Evolutionary conservation across 1,140 invertebrate species (phyloP).

Genomic region (Coptotermes formosanus): DNA sequence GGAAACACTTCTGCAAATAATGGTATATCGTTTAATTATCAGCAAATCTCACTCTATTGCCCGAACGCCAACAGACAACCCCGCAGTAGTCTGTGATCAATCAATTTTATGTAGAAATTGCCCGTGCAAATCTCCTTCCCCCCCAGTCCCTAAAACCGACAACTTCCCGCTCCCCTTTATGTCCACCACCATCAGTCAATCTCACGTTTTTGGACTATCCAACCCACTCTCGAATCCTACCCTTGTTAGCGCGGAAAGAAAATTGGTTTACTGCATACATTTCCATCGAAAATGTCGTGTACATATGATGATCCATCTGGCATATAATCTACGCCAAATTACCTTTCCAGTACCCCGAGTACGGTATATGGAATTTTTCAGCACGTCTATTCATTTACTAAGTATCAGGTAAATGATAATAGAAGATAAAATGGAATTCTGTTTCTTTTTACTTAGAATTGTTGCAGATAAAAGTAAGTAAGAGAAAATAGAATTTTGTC

Average conservation of each 20-base stretch:
- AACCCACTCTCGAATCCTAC: no score
- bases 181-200: background rate
- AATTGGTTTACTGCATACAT: background rate
- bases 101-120: background rate
- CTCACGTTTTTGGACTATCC: background rate
- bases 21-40: background rate
- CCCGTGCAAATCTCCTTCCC: no score
- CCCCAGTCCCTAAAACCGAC: background rate
- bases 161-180: background rate
- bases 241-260: background rate
- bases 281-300: background rate
- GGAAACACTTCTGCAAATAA: background rate
- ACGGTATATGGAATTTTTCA: background rate
- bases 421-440: no score
- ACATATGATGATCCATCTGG: background rate
- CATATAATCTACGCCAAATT: background rate
- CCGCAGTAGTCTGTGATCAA: background rate
- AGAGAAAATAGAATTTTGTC: no score
- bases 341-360: background rate
- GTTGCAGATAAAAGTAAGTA: no score
- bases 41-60: background rate
- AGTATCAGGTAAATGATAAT: no score
- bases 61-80: background rate
- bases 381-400: no score
- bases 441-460: no score